Base-by-base conservation (phyloP, 2,113 vertebrate species). In the Heloderma charlesbogerti region DNA sequence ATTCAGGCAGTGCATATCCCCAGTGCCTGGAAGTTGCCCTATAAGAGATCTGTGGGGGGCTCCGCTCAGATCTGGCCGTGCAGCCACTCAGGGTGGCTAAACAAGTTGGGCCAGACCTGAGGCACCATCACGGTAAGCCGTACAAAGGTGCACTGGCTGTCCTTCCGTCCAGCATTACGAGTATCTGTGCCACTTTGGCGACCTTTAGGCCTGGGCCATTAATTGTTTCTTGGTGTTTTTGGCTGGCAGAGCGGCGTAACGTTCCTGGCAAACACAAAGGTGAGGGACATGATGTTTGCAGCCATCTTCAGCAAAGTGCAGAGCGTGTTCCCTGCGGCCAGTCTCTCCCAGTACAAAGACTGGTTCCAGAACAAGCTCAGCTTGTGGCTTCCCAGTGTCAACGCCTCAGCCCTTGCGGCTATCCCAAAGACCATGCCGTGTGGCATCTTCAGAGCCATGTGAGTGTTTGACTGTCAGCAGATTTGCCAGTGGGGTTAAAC, bases 331-430 rank as follows among this genome's bases (percentile, higher is more conserved):
- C 0, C 51, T 1, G n/a, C 45, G 1, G 89, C 93, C 34, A 48
- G n/a, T 2, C 0, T 10, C 34, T 86, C 66, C 34, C 93, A 95
- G 67, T 95, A 92, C 6, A 66, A 75, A 34, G 90, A 90, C 57
- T 95, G 92, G 87, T 95, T 90, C 75, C 67, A 83, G 40, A 57
- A 22, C 51, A 94, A 91, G 83, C 85, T 95, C 34, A 29, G 20
- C 3, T 22, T 91, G 16, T 95, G 94, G 90, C 69, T 95, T 20
- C n/a, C 92, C 69, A 93, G 94, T 63, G 69, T 95, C 72, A 95
- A 90, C 3, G 90, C 84, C 37, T 80, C 75, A 10, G 91, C 90
- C 22, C 88, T 96, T 40, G 66, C 81, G 4, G 43, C 40, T 18
- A 92, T 95, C 60, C 94, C 95, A 20, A 66, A 37, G 18, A 92